Evolutionary conservation across 2,113 vertebrate species (phyloP).

Genomic region (Taurulus bubalis): DNA sequence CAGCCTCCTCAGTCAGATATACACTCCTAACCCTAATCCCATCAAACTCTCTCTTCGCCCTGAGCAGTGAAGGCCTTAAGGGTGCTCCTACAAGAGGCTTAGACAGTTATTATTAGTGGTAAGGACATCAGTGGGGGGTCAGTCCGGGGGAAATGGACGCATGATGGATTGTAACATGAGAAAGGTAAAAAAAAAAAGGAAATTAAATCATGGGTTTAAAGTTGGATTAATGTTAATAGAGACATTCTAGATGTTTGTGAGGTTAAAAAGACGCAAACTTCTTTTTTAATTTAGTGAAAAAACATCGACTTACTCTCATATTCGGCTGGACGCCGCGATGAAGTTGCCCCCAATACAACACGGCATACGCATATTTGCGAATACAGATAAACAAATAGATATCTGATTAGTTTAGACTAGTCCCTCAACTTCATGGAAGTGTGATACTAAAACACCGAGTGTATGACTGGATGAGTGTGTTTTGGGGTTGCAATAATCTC

Average conservation of each 20-base stretch:
- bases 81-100: slow-evolving; percentile 60
- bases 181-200: not conserved
- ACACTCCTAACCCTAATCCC: slow-evolving; percentile 57
- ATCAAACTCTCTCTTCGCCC: slow-evolving; percentile 44
- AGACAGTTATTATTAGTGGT: slow-evolving; percentile 49
- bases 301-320: slow-evolving; percentile 73
- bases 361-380: slow-evolving; percentile 33
- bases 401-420: slow-evolving; percentile 42
- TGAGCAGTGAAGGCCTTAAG: slow-evolving; percentile 24
- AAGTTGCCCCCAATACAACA: slow-evolving; percentile 54
- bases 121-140: slow-evolving; percentile 6
- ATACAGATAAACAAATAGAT: slow-evolving; percentile 48
- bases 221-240: not conserved
- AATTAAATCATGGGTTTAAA: not conserved
- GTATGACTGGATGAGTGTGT: too few relatives aligned
- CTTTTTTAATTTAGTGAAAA: not conserved
- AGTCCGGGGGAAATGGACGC: not conserved
- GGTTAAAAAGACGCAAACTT: not conserved
- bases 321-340: slow-evolving; percentile 57
- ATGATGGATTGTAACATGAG: not conserved
- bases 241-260: not conserved
- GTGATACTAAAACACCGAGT: not conserved
- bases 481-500: not conserved
- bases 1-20: slow-evolving; percentile 26
- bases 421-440: too few relatives aligned